A percentile compares a stretch with the other conserved stretches of the same genome.
Evolutionary conservation across 2,888 invertebrate genomes (phyloP).

Genomic region (Nephrocerus scutellatus): DNA sequence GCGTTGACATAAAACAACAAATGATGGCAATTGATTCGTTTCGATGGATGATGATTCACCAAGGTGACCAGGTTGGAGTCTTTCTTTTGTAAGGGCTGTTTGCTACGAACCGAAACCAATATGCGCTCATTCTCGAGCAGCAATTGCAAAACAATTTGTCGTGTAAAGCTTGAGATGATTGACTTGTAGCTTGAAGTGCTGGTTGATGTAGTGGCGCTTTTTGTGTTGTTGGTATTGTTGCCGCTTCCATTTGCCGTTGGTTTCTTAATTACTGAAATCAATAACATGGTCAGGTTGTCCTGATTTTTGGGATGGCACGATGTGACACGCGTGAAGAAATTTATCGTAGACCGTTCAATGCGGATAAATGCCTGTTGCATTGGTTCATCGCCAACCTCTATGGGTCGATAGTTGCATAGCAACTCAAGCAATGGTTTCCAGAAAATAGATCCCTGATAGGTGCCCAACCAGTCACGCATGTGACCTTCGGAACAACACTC

Average conservation of each 20-base stretch:
- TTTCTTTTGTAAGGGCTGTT: constrained; percentile 39
- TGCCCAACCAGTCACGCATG: constrained; percentile 84
- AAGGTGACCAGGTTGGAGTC: constrained; percentile 29
- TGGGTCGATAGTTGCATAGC: constrained; percentile 58
- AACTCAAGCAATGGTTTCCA: constrained; percentile 76
- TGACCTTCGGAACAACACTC: constrained; percentile 71
- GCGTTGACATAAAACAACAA: constrained; percentile 68
- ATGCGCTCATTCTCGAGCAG: constrained; percentile 80
- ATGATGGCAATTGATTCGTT: constrained; percentile 66
- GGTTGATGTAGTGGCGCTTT: too few relatives aligned
- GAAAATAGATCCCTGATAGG: constrained; percentile 69
- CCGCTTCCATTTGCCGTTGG: constrained; percentile 26
- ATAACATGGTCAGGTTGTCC: constrained; percentile 68
- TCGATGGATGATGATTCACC: constrained; percentile 57
- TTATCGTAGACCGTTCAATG: constrained; percentile 70
- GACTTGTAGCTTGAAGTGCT: constrained; percentile 22
- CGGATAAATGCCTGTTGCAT: constrained; percentile 50
- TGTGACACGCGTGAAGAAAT: constrained; percentile 75
- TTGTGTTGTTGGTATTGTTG: not conserved
- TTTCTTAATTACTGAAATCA: constrained; percentile 48
- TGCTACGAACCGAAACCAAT: constrained; percentile 61
- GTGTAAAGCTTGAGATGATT: constrained; percentile 75
- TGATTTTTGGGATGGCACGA: constrained; percentile 81
- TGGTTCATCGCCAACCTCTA: constrained; percentile 36
- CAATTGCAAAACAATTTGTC: constrained; percentile 77